Evolutionary conservation across 2,113 vertebrate species (phyloP).

Genomic region (Cathartes aura): DNA sequence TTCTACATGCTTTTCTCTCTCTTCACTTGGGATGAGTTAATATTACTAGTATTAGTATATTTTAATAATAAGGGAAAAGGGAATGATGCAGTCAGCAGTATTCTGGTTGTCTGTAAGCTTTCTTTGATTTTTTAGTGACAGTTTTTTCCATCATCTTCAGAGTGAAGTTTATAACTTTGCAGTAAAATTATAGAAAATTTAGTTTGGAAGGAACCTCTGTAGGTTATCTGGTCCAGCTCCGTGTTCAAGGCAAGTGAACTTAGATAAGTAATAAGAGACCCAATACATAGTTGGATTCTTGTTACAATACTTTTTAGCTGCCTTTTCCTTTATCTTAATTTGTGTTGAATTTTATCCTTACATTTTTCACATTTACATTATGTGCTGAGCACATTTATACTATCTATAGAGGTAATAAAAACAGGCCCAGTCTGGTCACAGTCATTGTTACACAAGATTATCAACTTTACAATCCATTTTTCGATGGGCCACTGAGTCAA

Average conservation of each 20-base stretch:
- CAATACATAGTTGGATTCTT: background rate
- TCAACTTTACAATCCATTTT: background rate
- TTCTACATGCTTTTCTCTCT: background rate
- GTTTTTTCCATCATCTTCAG: background rate
- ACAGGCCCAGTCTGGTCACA: background rate
- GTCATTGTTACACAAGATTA: background rate
- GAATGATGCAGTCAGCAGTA: background rate
- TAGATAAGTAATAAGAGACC: background rate
- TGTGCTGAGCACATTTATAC: background rate
- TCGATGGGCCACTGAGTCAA: background rate
- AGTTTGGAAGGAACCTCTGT: background rate
- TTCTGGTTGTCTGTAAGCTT: background rate
- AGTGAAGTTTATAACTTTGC: background rate
- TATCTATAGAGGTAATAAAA: background rate
- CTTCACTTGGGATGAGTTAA: background rate
- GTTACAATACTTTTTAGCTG: background rate
- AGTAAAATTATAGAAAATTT: background rate
- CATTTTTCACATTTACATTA: background rate
- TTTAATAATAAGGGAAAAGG: background rate
- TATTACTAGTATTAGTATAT: conserved; percentile 29
- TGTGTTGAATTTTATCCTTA: background rate
- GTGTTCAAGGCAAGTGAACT: background rate
- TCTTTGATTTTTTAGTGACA: background rate
- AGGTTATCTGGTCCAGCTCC: background rate
- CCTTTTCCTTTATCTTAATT: background rate